These are phyloP conservation scores for Sphinx pinastri DNA, from an alignment of 2,888 invertebrate genomes.

Conservation along the genomic window DNA sequence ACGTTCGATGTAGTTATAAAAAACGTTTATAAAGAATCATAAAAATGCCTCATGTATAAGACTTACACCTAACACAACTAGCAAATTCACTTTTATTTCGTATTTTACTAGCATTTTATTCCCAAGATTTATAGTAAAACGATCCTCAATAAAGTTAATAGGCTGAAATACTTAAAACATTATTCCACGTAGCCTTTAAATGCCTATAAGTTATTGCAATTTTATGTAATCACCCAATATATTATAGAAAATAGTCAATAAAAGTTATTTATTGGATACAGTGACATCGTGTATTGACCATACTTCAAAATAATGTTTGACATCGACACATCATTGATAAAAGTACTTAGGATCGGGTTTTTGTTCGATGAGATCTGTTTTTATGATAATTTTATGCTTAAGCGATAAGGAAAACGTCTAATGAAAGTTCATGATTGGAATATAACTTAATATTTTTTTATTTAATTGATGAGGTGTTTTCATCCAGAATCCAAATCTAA, in stretches of 20 bases:
- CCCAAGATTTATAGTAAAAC: background rate
- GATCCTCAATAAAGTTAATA: constrained; percentile 4
- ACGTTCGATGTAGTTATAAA: too few species aligned
- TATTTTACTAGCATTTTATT: background rate
- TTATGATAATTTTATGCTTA: constrained; percentile 18
- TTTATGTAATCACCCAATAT: constrained; percentile 19
- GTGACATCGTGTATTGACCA: constrained; percentile 4
- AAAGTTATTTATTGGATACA: constrained; percentile 3
- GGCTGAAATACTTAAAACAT: constrained; percentile 10
- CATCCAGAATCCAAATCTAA: too few species aligned
- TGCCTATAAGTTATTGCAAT: constrained; percentile 18
- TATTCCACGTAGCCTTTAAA: constrained; percentile 15
- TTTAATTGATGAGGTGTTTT: too few species aligned
- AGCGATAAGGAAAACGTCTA: background rate
- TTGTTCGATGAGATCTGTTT: background rate
- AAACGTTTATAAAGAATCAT: too few species aligned
- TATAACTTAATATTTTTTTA: too few species aligned
- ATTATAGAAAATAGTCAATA: constrained; percentile 20
- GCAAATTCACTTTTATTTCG: too few species aligned
- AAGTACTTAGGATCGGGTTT: background rate
- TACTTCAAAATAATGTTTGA: background rate
- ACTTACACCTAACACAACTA: background rate
- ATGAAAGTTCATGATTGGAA: background rate
- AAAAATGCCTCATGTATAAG: too few species aligned
- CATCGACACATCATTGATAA: background rate